phyloP scores from a whole-genome alignment of 2,113 vertebrate species.

The Tautogolabrus adspersus region DNA sequence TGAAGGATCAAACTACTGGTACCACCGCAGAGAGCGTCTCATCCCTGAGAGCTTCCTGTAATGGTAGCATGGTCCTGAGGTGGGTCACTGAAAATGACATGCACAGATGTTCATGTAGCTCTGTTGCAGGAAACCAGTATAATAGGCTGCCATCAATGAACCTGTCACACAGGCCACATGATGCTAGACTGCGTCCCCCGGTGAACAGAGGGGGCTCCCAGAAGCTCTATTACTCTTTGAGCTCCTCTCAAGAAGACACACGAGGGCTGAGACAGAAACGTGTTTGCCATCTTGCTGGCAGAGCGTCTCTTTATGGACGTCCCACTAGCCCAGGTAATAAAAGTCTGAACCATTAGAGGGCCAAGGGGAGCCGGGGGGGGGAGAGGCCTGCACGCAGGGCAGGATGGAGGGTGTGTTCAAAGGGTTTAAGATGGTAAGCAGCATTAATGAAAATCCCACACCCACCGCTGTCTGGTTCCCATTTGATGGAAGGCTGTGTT shows the following conservation, averaged over 20 bases:
- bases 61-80: constrained; percentile 40
- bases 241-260: constrained; percentile 55
- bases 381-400: constrained; percentile 5
- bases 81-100: constrained; percentile 67
- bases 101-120: constrained; percentile 70
- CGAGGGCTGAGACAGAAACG: constrained; percentile 48
- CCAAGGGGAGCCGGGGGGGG: constrained; percentile 29
- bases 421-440: constrained; percentile 41
- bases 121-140: constrained; percentile 69
- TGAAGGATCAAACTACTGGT: constrained; percentile 28
- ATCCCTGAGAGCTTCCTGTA: constrained; percentile 46
- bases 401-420: constrained; percentile 39
- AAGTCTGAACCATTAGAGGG: constrained; percentile 53
- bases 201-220: constrained; percentile 46
- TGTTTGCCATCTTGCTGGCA: constrained; percentile 70
- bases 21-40: constrained; percentile 11
- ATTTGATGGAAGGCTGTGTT: constrained; percentile 56
- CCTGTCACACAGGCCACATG: constrained; percentile 49
- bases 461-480: constrained; percentile 33
- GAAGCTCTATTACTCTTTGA: constrained; percentile 64
- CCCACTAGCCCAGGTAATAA: constrained; percentile 64
- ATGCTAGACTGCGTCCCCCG: constrained; percentile 28
- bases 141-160: constrained; percentile 67
- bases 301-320: constrained; percentile 64
- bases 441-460: constrained; percentile 57